These are phyloP conservation scores for Mus pahari DNA, from an alignment of 2,113 vertebrate species.

Conservation along the genomic window DNA sequence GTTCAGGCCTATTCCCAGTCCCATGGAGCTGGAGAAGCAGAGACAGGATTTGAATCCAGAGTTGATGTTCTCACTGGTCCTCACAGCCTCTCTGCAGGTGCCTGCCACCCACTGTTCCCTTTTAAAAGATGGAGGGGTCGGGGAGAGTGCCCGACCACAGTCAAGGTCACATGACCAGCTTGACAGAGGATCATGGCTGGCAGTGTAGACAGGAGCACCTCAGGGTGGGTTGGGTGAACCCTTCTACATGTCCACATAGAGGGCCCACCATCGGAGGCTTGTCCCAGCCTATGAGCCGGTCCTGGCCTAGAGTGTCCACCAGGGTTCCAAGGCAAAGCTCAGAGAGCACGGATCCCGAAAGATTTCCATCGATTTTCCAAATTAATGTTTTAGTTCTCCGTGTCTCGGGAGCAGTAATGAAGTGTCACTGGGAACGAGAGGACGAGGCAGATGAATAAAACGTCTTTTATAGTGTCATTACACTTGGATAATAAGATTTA, in stretches of 20 bases:
- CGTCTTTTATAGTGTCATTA: slow-evolving; percentile 82
- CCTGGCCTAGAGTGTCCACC: neutral
- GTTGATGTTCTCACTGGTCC: fast-evolving
- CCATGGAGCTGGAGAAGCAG: neutral
- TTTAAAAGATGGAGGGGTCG: neutral
- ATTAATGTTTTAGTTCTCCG: slow-evolving; percentile 80
- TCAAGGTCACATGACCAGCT: neutral
- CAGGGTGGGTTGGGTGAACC: too few species aligned
- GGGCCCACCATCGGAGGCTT: neutral
- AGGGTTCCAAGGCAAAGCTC: neutral
- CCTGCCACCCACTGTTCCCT: fast-evolving
- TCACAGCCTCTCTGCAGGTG: fast-evolving
- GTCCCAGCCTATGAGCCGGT: neutral
- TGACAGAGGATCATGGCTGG: fast-evolving
- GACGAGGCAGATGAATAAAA: slow-evolving; percentile 75
- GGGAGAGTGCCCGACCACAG: fast-evolving
- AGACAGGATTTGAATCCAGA: neutral
- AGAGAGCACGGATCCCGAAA: slow-evolving; percentile 48
- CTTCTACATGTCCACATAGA: fast-evolving
- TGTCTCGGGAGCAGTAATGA: slow-evolving; percentile 80
- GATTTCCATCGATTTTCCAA: slow-evolving; percentile 77
- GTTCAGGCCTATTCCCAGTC: neutral
- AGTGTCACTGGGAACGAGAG: slow-evolving; percentile 70
- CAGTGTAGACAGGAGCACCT: fast-evolving
- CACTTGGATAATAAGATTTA: slow-evolving; percentile 84